phyloP scores from a whole-genome alignment of 2,888 invertebrate species.

The Tachina grossa region DNA sequence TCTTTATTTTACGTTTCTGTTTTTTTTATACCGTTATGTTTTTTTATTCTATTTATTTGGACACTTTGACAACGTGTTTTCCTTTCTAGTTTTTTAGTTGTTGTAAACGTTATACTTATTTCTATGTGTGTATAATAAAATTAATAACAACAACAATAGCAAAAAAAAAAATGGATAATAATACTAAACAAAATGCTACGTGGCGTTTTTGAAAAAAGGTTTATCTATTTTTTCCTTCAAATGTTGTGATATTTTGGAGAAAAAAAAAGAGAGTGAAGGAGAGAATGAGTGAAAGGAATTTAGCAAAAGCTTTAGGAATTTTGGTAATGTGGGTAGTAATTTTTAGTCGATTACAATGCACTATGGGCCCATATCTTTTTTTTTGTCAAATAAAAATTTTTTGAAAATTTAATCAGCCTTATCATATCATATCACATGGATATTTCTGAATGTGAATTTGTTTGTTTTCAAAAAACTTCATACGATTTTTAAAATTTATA shows the following conservation, averaged over 20 bases:
- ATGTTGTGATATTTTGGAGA: not conserved
- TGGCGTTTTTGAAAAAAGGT: slow-evolving; percentile 44
- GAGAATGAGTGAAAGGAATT: not conserved
- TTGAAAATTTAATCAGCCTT: too few species aligned
- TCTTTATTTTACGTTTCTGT: slow-evolving; percentile 32
- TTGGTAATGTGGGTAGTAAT: too few species aligned
- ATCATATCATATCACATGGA: too few species aligned
- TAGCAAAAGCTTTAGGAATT: not conserved
- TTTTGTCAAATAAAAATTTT: too few species aligned
- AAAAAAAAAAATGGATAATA: slow-evolving; percentile 5
- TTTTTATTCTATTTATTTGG: slow-evolving; percentile 36
- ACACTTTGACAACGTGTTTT: slow-evolving; percentile 59
- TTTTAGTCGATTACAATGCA: too few species aligned
- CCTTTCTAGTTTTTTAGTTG: slow-evolving; percentile 1
- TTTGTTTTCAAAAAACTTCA: too few species aligned
- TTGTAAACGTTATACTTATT: slow-evolving; percentile 18
- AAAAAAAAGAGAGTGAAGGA: not conserved
- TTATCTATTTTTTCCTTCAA: not conserved
- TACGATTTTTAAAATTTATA: too few species aligned
- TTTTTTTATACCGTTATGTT: slow-evolving; percentile 34
- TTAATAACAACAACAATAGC: slow-evolving; percentile 20
- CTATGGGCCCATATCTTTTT: too few species aligned
- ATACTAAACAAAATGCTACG: slow-evolving; percentile 41
- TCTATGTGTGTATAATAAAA: slow-evolving; percentile 18
- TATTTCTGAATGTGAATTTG: too few species aligned